Percentiles rank a stretch among this genome's conserved stretches.
These are phyloP conservation scores for Gonatopus flavifemur DNA, from an alignment of 1,140 invertebrate species.

Conservation along the genomic window DNA sequence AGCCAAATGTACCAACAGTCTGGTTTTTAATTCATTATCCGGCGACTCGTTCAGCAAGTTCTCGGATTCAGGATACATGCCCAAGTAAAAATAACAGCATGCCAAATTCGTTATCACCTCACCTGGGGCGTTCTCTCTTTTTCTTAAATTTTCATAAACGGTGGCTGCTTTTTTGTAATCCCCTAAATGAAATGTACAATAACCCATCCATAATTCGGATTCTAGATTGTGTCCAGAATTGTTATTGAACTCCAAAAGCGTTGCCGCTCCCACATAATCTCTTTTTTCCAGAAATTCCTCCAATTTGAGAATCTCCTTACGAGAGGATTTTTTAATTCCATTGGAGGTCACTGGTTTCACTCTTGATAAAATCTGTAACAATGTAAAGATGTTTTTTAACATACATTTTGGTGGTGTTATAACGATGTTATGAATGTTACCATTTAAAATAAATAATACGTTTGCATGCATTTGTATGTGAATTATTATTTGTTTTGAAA, in stretches of 20 bases:
- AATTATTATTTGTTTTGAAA: too few species aligned
- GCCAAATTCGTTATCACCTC: conserved; percentile 79
- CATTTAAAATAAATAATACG: too few species aligned
- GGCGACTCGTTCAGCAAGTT: conserved; percentile 64
- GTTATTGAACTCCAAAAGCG: conserved; percentile 80
- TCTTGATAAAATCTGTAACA: conserved; percentile 67
- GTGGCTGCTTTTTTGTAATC: conserved; percentile 88
- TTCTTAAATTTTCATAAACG: conserved; percentile 65
- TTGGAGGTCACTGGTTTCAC: conserved; percentile 66
- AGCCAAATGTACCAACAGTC: conserved; percentile 89
- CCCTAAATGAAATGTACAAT: conserved; percentile 92
- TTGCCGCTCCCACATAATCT: conserved; percentile 93
- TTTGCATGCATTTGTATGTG: too few species aligned
- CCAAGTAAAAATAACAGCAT: conserved; percentile 94
- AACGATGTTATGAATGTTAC: too few species aligned
- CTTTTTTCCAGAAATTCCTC: conserved; percentile 87
- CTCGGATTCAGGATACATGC: conserved; percentile 76
- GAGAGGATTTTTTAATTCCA: conserved; percentile 47
- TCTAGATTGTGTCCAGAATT: conserved; percentile 63
- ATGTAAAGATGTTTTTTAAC: not conserved
- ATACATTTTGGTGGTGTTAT: too few species aligned
- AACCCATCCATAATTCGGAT: conserved; percentile 86
- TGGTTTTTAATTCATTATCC: conserved; percentile 70
- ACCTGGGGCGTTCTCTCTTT: conserved; percentile 50
- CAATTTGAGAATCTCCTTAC: conserved; percentile 71